A percentile compares a stretch with the other conserved stretches of the same genome.
Evolutionary conservation across 1,140 invertebrate species (phyloP).

Genomic region (Antheraea mylitta): DNA sequence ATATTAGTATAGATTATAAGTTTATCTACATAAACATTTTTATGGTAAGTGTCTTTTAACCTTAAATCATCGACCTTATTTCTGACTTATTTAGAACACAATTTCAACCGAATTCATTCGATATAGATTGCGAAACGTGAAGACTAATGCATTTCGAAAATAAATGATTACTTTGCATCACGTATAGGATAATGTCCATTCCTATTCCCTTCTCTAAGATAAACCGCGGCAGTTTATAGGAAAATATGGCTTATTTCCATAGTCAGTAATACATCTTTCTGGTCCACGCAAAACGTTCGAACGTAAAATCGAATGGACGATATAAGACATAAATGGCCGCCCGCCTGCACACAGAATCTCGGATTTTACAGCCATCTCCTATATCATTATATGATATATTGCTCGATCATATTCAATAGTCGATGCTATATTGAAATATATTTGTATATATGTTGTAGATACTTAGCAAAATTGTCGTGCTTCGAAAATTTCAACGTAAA

Average conservation of each 20-base stretch:
- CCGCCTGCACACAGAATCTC: constrained; percentile 43
- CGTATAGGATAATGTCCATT: constrained; percentile 52
- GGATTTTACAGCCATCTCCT: constrained; percentile 53
- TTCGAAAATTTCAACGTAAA: constrained; percentile 34
- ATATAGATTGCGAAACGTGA: constrained; percentile 43
- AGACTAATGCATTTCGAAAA: constrained; percentile 50
- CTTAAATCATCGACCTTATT: too few relatives aligned
- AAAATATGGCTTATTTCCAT: constrained; percentile 68
- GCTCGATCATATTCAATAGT: constrained; percentile 47
- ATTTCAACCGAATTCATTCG: constrained; percentile 5
- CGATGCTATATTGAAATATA: constrained; percentile 36
- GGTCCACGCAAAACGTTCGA: constrained; percentile 50
- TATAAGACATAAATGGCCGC: constrained; percentile 59
- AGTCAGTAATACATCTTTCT: constrained; percentile 53
- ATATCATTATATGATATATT: constrained; percentile 57
- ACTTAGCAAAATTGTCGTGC: constrained; percentile 28
- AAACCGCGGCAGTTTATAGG: constrained; percentile 58
- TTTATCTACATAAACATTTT: too few relatives aligned
- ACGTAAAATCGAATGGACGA: constrained; percentile 58
- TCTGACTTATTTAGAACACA: constrained; percentile 1
- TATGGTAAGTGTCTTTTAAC: too few relatives aligned
- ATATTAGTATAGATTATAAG: too few relatives aligned
- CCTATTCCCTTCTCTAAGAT: constrained; percentile 38
- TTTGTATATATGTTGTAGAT: neutral
- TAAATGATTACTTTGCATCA: constrained; percentile 53